Evolutionary conservation across 2,113 vertebrate genomes (phyloP), one percentile per base, ranked within the genome.

Genomic region (Platichthys flesus): DNA sequence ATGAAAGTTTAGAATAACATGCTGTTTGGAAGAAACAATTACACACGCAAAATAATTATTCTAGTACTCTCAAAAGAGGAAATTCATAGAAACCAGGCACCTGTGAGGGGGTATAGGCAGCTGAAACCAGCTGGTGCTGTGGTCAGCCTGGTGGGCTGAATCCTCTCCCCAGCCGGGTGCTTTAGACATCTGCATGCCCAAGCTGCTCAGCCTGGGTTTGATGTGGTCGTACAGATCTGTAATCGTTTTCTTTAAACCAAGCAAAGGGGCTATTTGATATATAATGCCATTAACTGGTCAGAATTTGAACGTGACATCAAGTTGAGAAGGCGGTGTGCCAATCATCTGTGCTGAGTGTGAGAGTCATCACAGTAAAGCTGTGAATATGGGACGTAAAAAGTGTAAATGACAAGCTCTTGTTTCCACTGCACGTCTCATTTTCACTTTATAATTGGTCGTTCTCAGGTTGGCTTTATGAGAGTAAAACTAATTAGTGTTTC

Each of bases 401-500:
- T 83, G 79, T 71, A 80, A 88, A 91, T 85, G 88, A 91, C 91
- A 90, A 90, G 89, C 87, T 84, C 82, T 87, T 93, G 91, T 94
- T 93, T 94, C 90, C 85, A 81, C 84, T 67, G 82, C 91, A 84
- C 79, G 81, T 90, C 91, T 93, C 89, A 93, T 94, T 94, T 92
- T 88, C 93, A 91, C 92, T 90, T 92, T 94, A 91, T 94, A 94
- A 95, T 94, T 94, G 94, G 93, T 93, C 93, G 81, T 94, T 94
- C 94, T 94, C 93, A 94, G 93, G 93, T 94, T 94, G 93, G 85
- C 90, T 95, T 95, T 94, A 94, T 82, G 91, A 93, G 94, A 93
- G 93, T 92, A 93, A 94, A 94, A 93, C 94, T 95, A 95, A 95
- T 94, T 95, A 94, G 94, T 89, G 93, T 95, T 95, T 93, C 93